phyloP scores from a whole-genome alignment of 2,797 vertebrate species.

The Discoglossus pictus region DNA sequence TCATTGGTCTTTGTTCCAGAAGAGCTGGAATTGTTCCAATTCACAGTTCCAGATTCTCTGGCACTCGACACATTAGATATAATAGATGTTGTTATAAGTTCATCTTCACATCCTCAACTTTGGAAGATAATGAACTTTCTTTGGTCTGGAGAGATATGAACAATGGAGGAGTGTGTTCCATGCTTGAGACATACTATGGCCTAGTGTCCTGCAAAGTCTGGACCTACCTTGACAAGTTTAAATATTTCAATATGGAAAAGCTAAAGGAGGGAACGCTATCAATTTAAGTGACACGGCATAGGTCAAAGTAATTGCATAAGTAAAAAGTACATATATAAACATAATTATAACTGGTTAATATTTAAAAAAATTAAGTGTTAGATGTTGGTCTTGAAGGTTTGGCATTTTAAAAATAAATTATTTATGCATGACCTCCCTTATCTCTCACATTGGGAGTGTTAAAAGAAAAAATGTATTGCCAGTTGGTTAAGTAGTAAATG shows the following conservation, averaged over 20 bases:
- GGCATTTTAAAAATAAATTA: no score
- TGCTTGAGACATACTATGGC: slow-evolving; percentile 84
- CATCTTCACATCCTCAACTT: slow-evolving; percentile 80
- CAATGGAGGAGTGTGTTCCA: slow-evolving; percentile 65
- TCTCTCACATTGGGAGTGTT: no score
- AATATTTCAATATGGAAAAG: slow-evolving; percentile 57
- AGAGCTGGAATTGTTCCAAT: slow-evolving; percentile 76
- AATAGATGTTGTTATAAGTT: slow-evolving; percentile 91
- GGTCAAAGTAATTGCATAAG: no score
- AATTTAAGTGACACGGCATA: slow-evolving; percentile 14
- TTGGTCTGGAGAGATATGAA: slow-evolving; percentile 78
- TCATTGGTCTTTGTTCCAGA: slow-evolving; percentile 82
- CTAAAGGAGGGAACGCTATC: background rate
- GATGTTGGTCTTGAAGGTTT: no score
- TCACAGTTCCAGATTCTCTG: slow-evolving; percentile 88
- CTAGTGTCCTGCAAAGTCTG: slow-evolving; percentile 84
- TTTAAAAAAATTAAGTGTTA: no score
- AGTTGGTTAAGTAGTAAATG: no score
- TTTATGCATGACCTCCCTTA: no score
- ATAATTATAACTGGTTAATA: no score
- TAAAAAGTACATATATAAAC: no score
- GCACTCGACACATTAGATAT: slow-evolving; percentile 80
- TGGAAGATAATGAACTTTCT: slow-evolving; percentile 63
- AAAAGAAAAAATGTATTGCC: no score
- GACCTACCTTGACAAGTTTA: slow-evolving; percentile 84